phyloP scores from a whole-genome alignment of 2,888 invertebrate species.

The Anaspis maculata region DNA sequence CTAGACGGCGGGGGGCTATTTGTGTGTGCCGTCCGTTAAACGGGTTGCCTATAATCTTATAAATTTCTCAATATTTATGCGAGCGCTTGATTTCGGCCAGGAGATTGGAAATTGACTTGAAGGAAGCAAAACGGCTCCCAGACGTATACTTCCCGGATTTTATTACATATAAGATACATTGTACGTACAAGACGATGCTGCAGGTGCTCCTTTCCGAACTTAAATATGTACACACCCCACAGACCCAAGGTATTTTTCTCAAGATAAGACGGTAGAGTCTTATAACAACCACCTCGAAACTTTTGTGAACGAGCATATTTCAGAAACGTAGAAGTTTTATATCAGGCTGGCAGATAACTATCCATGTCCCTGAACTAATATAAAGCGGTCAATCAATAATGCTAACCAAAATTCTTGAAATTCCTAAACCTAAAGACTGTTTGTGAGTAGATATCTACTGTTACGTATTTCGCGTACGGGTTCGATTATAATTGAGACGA shows the following conservation, averaged over 20 bases:
- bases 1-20: not conserved
- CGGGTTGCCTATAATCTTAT: slow-evolving; percentile 5
- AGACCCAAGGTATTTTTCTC: not conserved
- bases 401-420: too few species aligned
- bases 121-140: slow-evolving; percentile 24
- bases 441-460: too few species aligned
- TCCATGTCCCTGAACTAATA: too few species aligned
- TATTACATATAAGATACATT: slow-evolving; percentile 29
- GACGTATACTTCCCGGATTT: slow-evolving; percentile 25
- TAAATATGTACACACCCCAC: slow-evolving; percentile 11
- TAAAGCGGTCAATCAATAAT: too few species aligned
- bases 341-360: too few species aligned
- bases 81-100: slow-evolving; percentile 18
- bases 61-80: slow-evolving; percentile 19
- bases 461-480: too few species aligned
- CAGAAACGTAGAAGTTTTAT: too few species aligned
- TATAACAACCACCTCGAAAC: too few species aligned
- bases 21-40: not conserved
- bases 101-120: slow-evolving; percentile 24
- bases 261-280: too few species aligned
- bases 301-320: too few species aligned
- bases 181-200: slow-evolving; percentile 16
- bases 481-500: too few species aligned
- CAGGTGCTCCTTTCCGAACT: slow-evolving; percentile 9
- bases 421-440: too few species aligned